A percentile compares a stretch with the other conserved stretches of the same genome.
Evolutionary conservation across 2,797 vertebrate genomes (phyloP).

Genomic region (Xiphorhynchus erythropygius): DNA sequence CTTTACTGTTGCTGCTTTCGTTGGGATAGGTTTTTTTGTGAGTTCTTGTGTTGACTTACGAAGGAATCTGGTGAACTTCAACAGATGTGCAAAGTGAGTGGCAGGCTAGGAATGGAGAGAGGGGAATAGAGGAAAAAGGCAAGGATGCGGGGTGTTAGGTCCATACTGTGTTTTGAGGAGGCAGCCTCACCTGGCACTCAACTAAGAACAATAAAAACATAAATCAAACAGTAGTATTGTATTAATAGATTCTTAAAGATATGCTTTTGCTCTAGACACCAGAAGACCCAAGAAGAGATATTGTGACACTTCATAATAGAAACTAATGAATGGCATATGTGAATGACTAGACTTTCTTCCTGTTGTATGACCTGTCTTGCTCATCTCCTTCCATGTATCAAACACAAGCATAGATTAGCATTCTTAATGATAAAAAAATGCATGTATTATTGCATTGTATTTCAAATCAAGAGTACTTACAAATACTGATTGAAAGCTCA

Average conservation of each 20-base stretch:
- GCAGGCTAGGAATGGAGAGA: not conserved
- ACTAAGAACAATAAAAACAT: not conserved
- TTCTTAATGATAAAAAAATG: not conserved
- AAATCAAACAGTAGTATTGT: not conserved
- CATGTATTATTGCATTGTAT: not conserved
- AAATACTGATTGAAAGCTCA: not conserved
- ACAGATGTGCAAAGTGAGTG: not conserved
- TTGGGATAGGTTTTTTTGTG: not conserved
- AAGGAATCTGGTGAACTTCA: not conserved
- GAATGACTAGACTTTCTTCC: not conserved
- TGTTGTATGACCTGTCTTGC: not conserved
- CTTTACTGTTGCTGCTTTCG: not conserved
- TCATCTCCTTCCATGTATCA: not conserved
- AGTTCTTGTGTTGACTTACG: not conserved
- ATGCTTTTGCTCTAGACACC: not conserved
- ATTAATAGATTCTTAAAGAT: not conserved
- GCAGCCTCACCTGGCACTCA: not conserved
- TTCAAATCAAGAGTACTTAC: not conserved
- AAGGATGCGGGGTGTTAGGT: not conserved
- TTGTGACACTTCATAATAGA: not conserved
- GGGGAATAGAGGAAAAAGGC: not conserved
- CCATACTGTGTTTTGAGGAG: not conserved
- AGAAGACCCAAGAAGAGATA: not conserved
- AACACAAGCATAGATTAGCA: not conserved
- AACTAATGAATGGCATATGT: not conserved